phyloP scores from a whole-genome alignment of 2,888 invertebrate genomes.

The Margaritifera margaritifera region DNA sequence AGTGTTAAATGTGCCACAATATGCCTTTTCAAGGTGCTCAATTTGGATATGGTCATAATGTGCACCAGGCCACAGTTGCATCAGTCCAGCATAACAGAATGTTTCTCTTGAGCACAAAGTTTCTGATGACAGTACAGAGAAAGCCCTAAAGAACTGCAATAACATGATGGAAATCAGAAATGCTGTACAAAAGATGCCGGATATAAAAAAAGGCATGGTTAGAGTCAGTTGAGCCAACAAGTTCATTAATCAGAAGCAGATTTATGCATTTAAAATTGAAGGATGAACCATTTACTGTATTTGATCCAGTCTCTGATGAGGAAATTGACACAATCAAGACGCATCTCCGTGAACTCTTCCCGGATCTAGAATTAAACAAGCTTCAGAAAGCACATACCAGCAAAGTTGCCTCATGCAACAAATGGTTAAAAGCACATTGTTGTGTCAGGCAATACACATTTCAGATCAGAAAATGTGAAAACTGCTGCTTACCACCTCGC shows the following conservation, averaged over 20 bases:
- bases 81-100: conserved; percentile 9
- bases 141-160: not conserved
- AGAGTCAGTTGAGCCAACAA: no score
- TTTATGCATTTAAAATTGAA: conserved; percentile 18
- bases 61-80: conserved; percentile 25
- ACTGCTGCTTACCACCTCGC: conserved; percentile 10
- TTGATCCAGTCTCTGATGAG: conserved; percentile 10
- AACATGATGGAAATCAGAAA: conserved; percentile 7
- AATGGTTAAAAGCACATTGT: conserved; percentile 9
- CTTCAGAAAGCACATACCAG: conserved; percentile 20
- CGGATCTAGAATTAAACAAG: conserved; percentile 15
- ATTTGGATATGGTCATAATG: conserved; percentile 33
- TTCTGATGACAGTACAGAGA: not conserved
- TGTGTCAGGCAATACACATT: conserved; percentile 6
- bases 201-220: not conserved
- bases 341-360: conserved; percentile 20
- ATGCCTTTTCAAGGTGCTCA: conserved; percentile 21
- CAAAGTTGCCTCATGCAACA: conserved; percentile 9
- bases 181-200: not conserved
- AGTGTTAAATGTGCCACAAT: conserved; percentile 23
- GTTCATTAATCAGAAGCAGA: not conserved
- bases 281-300: conserved; percentile 11
- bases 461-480: conserved; percentile 15
- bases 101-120: not conserved
- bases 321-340: conserved; percentile 18